Evolutionary conservation across 2,113 vertebrate species (phyloP), one percentile per base, ranked within the genome.

Genomic region (Orthochromis malagaraziensis): DNA sequence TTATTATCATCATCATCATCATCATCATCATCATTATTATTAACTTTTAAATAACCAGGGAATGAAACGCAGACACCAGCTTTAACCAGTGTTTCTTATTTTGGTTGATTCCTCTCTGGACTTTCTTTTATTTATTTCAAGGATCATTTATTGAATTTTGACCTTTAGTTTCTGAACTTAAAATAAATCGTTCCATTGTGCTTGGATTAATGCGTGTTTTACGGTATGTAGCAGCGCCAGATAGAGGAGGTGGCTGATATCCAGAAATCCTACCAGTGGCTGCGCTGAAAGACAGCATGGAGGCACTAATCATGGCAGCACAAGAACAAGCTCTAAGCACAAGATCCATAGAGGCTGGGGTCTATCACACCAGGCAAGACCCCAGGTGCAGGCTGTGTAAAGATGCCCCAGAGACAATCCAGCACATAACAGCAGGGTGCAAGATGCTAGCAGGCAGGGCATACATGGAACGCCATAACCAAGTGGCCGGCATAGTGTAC

Each of bases 221-320:
- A 58, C 17, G 0, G 17, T 9, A 19, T 51, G 8, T 51, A 51
- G 0, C 17, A 19, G 0, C 17, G 0, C 0, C 47, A 51, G 47
- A 9, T 1, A 51, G 47, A 9, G 17, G 47, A 51, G 4, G 7
- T 9, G 16, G 16, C 47, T 49, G 47, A 49, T 19, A 19, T 19
- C 47, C 47, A 49, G 47, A 9, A 49, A 49, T 49, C 47, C 47
- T 49, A 2, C 47, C 16, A 49, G 47, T 19, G 47, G 7, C 47
- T 49, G 47, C 1, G 1, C 47, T 19, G 47, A 19, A 49, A 1
- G 47, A 19, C 1, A 19, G 2, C 47, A 19, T 16, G 19, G 17
- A 51, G 49, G 5, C 49, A 10, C 49, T n/a, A 51, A n/a, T 2
- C 17, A 53, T n/a, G 19, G 8, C 49, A 51, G 49, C 49, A 53